These are phyloP conservation scores for Anarsia innoxiella DNA, from an alignment of 2,888 invertebrate species.

Conservation along the genomic window DNA sequence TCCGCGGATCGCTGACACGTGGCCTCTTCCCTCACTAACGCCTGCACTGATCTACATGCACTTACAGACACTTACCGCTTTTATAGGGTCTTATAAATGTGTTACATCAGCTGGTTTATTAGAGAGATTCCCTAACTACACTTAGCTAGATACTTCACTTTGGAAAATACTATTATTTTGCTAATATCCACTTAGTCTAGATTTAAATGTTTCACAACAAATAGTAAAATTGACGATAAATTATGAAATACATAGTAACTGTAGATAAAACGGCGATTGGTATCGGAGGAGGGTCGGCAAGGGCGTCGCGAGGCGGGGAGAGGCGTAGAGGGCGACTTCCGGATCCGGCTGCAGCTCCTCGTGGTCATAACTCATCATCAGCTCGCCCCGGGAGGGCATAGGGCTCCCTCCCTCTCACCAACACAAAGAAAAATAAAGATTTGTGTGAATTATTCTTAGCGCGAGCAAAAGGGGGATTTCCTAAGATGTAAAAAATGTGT, in stretches of 20 bases:
- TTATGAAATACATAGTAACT: slow-evolving; percentile 57
- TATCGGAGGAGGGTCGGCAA: slow-evolving; percentile 66
- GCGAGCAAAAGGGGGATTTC: slow-evolving; percentile 47
- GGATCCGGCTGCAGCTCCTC: slow-evolving; percentile 42
- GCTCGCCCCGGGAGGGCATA: slow-evolving; percentile 48
- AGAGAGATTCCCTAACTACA: too few relatives aligned
- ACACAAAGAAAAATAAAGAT: slow-evolving; percentile 65
- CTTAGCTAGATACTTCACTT: too few relatives aligned
- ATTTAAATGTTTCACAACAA: too few relatives aligned
- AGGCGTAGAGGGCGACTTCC: slow-evolving; percentile 48
- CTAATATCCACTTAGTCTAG: too few relatives aligned
- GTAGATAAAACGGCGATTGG: slow-evolving; percentile 57
- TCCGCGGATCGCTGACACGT: too few relatives aligned
- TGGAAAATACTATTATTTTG: too few relatives aligned
- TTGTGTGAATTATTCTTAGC: slow-evolving; percentile 62
- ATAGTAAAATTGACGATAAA: slow-evolving; percentile 42
- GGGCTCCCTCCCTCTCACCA: slow-evolving; percentile 40
- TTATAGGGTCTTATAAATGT: too few relatives aligned
- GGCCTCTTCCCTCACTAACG: background rate
- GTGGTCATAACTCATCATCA: slow-evolving; percentile 69
- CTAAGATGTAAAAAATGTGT: slow-evolving; percentile 30
- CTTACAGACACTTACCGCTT: slow-evolving; percentile 9
- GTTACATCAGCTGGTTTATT: too few relatives aligned
- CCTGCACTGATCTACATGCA: slow-evolving; percentile 2
- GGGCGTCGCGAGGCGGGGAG: slow-evolving; percentile 46